A percentile compares a stretch with the other conserved stretches of the same genome.
Conservation (phyloP, 2,888 invertebrate genomes). For the Hirtodrosophila confusa region DNA sequence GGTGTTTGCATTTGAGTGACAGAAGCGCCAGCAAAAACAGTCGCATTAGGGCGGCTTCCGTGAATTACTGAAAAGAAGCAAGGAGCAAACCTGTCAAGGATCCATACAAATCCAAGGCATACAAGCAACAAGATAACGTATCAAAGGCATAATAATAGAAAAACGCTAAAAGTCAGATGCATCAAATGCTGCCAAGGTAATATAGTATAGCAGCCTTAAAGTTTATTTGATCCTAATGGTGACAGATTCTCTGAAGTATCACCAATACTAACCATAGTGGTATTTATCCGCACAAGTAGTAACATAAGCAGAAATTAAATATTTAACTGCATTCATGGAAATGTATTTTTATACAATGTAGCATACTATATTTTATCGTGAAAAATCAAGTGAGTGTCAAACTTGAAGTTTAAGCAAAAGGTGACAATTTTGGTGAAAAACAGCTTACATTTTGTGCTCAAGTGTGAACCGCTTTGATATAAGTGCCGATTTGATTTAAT, state of each 20-base stretch:
- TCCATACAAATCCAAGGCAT: conserved; percentile 22
- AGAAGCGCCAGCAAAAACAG: conserved; percentile 49
- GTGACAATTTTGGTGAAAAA: too few relatives aligned
- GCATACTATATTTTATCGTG: too few relatives aligned
- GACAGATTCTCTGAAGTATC: not conserved
- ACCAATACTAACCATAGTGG: too few relatives aligned
- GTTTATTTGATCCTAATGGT: not conserved
- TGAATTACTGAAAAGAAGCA: conserved; percentile 7
- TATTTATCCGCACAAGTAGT: too few relatives aligned
- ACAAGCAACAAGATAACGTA: conserved; percentile 20
- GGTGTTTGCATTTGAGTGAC: conserved; percentile 78
- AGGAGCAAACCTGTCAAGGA: conserved; percentile 17
- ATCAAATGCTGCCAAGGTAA: not conserved
- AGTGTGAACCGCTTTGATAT: too few relatives aligned
- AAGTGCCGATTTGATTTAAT: too few relatives aligned
- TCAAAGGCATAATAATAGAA: conserved; percentile 36
- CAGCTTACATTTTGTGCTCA: too few relatives aligned
- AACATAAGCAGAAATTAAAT: too few relatives aligned
- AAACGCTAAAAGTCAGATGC: conserved; percentile 8
- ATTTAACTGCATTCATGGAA: too few relatives aligned
- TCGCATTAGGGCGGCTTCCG: conserved; percentile 41
- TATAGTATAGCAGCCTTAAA: conserved; percentile 3
- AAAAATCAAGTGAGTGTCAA: too few relatives aligned
- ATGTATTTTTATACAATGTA: too few relatives aligned
- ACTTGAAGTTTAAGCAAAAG: too few relatives aligned